These are phyloP conservation scores for Cancer borealis DNA, from an alignment of 2,888 invertebrate genomes.

Conservation along the genomic window DNA sequence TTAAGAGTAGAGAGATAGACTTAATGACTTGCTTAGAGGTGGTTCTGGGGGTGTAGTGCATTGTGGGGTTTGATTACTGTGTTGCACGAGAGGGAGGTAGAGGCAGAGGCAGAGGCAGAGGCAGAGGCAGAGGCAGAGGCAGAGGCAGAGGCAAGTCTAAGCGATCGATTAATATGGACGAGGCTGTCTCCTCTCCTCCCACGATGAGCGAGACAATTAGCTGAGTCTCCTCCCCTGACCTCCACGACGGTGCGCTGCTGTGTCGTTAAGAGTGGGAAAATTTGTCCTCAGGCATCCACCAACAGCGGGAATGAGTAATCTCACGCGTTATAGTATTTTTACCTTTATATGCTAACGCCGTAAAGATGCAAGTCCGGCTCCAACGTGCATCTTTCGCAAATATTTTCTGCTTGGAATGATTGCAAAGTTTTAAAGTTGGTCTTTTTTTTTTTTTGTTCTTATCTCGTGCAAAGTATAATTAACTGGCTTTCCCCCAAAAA, in stretches of 20 bases:
- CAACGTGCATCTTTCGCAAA: neutral
- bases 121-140: neutral
- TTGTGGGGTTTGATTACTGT: too few relatives aligned
- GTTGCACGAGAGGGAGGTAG: too few relatives aligned
- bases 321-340: neutral
- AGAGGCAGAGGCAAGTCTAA: neutral
- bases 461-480: neutral
- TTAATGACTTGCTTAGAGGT: too few relatives aligned
- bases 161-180: slow-evolving; percentile 8
- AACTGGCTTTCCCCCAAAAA: neutral
- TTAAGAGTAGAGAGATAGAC: neutral
- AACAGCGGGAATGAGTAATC: neutral
- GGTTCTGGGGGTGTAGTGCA: too few relatives aligned
- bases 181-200: neutral
- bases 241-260: neutral
- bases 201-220: neutral
- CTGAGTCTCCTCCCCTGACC: neutral
- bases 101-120: slow-evolving; percentile 3
- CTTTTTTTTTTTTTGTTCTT: neutral
- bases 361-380: neutral
- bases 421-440: neutral
- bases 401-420: slow-evolving; percentile 41
- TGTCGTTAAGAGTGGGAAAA: neutral
- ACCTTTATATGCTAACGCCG: neutral
- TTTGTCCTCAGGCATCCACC: neutral